A percentile compares a stretch with the other conserved stretches of the same genome.
phyloP scores from a whole-genome alignment of 2,797 vertebrate species.

The Oreortyx pictus region DNA sequence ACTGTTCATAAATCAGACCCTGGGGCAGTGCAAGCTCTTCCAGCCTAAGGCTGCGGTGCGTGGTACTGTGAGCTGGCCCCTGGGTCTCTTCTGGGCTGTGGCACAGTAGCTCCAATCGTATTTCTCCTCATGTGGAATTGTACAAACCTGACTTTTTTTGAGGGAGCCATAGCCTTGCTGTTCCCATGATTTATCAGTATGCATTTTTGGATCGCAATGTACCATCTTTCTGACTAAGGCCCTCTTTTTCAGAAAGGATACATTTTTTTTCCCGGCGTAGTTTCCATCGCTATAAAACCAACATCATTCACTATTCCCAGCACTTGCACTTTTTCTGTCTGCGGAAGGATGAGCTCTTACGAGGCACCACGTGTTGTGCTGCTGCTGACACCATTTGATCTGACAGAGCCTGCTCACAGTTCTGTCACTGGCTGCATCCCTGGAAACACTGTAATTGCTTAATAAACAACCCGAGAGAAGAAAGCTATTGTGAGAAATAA shows the following conservation, averaged over 20 bases:
- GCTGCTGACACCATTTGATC: neutral
- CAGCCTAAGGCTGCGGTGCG: neutral
- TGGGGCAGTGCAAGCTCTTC: neutral
- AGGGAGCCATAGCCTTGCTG: neutral
- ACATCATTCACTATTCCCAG: neutral
- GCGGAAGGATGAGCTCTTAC: neutral
- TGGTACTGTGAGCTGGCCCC: neutral
- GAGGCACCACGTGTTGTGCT: neutral
- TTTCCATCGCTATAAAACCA: neutral
- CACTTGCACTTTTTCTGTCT: neutral
- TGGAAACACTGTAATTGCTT: neutral
- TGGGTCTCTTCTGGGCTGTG: neutral
- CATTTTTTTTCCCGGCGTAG: neutral
- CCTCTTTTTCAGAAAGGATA: neutral
- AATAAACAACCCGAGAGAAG: neutral
- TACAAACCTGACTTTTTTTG: neutral
- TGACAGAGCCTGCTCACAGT: neutral
- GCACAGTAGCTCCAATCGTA: neutral
- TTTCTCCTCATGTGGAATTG: neutral
- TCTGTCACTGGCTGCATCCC: neutral
- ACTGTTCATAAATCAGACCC: neutral
- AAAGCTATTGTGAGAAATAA: neutral
- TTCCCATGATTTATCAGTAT: neutral
- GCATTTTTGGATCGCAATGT: neutral
- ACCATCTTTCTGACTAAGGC: neutral